These are phyloP conservation scores for Xylota segnis DNA, from an alignment of 2,888 invertebrate genomes.

Conservation along the genomic window DNA sequence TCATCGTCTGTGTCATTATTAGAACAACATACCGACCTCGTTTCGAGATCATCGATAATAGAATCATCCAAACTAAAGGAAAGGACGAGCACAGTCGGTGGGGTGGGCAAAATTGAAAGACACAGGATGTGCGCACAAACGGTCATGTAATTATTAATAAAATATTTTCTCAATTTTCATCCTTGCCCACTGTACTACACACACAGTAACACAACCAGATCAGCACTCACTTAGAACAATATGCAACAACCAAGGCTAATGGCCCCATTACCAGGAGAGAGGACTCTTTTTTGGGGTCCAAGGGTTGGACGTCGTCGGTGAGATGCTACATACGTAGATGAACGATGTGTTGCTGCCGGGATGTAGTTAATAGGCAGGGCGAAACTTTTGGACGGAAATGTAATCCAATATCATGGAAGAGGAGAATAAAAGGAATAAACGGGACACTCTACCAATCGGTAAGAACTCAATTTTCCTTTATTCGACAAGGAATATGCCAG, in stretches of 20 bases:
- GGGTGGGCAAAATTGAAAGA: neutral
- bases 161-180: constrained; percentile 43
- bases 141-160: constrained; percentile 46
- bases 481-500: constrained; percentile 71
- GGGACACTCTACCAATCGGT: constrained; percentile 79
- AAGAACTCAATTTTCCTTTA: constrained; percentile 82
- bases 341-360: constrained; percentile 24
- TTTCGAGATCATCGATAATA: constrained; percentile 1
- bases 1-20: constrained; percentile 17
- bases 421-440: constrained; percentile 61
- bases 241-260: constrained; percentile 42
- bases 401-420: constrained; percentile 51
- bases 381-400: constrained; percentile 48
- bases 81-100: neutral
- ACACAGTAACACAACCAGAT: neutral
- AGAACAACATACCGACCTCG: neutral
- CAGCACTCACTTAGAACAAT: constrained; percentile 14
- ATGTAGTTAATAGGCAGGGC: constrained; percentile 34
- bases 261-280: constrained; percentile 7
- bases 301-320: constrained; percentile 1
- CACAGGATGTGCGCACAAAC: constrained; percentile 2
- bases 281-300: neutral
- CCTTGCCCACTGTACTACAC: neutral
- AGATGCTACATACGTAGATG: constrained; percentile 19
- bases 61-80: constrained; percentile 22